Conservation (phyloP, 1,140 invertebrate genomes). For the Drosophila elegans region DNA sequence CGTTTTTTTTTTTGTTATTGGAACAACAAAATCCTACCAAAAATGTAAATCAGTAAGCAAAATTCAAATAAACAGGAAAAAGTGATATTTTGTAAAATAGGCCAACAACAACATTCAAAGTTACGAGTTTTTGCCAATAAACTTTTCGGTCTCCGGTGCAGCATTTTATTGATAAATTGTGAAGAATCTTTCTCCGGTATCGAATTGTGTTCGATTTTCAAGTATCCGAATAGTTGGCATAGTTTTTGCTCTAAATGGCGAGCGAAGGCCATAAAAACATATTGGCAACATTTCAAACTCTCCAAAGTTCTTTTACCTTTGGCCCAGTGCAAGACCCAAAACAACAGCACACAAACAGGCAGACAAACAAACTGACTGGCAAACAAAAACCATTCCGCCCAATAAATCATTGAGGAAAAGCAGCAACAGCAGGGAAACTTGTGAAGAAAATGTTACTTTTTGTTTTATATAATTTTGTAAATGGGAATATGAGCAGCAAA, state of each 20-base stretch:
- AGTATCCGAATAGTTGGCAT: slow-evolving; percentile 48
- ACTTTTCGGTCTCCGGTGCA: neutral
- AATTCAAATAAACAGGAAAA: neutral
- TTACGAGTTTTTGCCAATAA: neutral
- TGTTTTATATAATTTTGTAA: slow-evolving; percentile 7
- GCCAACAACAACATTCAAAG: neutral
- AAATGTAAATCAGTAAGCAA: slow-evolving; percentile 1
- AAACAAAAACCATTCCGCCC: slow-evolving; percentile 57
- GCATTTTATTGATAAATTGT: slow-evolving; percentile 28
- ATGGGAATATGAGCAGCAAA: slow-evolving; percentile 14
- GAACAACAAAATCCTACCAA: too few relatives aligned
- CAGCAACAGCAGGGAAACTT: slow-evolving; percentile 37
- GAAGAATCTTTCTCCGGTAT: slow-evolving; percentile 3
- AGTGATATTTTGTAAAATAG: neutral
- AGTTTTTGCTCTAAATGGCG: slow-evolving; percentile 30
- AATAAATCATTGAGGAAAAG: slow-evolving; percentile 64
- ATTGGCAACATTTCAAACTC: slow-evolving; percentile 74
- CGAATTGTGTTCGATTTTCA: slow-evolving; percentile 30
- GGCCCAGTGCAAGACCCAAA: slow-evolving; percentile 55
- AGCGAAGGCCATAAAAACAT: slow-evolving; percentile 37
- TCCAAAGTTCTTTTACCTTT: slow-evolving; percentile 77
- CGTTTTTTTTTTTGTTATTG: too few relatives aligned
- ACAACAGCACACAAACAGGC: slow-evolving; percentile 31
- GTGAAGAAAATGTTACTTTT: slow-evolving; percentile 49
- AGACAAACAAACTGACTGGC: slow-evolving; percentile 51